phyloP scores from a whole-genome alignment of 2,888 invertebrate species.

The Rhorus exstirpatorius region DNA sequence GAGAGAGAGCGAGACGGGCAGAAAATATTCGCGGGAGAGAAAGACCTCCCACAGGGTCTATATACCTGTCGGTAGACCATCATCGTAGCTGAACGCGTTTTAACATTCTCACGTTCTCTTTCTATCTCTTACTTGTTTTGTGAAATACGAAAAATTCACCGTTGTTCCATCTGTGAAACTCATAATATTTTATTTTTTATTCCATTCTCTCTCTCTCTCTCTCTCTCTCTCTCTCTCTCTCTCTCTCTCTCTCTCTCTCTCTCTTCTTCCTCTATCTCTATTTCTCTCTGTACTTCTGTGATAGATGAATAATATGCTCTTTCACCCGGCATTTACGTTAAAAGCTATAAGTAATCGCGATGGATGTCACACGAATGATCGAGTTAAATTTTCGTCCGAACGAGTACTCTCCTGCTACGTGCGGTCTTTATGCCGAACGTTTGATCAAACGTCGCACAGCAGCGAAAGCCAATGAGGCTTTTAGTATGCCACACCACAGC shows the following conservation, averaged over 20 bases:
- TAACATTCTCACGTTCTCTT: slow-evolving; percentile 25
- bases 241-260: neutral
- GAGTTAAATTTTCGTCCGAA: slow-evolving; percentile 52
- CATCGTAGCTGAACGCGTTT: slow-evolving; percentile 34
- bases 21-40: slow-evolving; percentile 41
- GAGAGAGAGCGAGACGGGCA: slow-evolving; percentile 30
- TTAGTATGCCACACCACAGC: slow-evolving; percentile 37
- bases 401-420: slow-evolving; percentile 21
- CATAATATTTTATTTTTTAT: slow-evolving; percentile 29
- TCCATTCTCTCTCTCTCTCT: slow-evolving; percentile 1
- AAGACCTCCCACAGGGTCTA: slow-evolving; percentile 69
- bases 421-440: slow-evolving; percentile 51
- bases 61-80: slow-evolving; percentile 39
- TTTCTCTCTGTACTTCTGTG: neutral
- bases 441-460: slow-evolving; percentile 60
- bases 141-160: slow-evolving; percentile 38
- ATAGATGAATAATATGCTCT: slow-evolving; percentile 37
- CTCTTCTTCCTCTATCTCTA: too few species aligned
- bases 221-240: slow-evolving; percentile 3
- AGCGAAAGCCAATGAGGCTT: slow-evolving; percentile 58
- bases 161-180: slow-evolving; percentile 52
- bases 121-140: slow-evolving; percentile 9
- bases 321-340: slow-evolving; percentile 15
- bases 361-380: slow-evolving; percentile 54
- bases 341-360: slow-evolving; percentile 54